Conservation (phyloP, 1,140 invertebrate species). For the Plodia interpunctella region DNA sequence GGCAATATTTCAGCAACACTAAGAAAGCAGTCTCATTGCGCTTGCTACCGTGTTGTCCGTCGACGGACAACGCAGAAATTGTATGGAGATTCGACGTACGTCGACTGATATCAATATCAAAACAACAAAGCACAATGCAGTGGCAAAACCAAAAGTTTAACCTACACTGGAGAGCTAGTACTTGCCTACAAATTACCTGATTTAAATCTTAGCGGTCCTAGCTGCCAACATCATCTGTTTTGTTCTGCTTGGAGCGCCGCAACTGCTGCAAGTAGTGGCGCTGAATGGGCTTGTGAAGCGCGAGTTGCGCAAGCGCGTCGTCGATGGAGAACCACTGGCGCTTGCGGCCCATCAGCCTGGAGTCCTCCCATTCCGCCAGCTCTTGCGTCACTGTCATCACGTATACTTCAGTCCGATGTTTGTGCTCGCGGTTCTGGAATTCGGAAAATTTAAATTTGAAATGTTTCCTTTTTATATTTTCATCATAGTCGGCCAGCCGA, state of each 20-base stretch:
- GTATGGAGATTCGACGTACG: too few species aligned
- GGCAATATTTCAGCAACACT: too few species aligned
- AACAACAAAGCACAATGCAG: neutral
- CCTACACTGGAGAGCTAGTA: too few species aligned
- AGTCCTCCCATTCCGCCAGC: conserved; percentile 96
- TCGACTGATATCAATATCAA: too few species aligned
- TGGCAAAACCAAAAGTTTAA: too few species aligned
- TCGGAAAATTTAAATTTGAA: too few species aligned
- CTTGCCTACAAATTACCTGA: too few species aligned
- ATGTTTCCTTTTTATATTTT: too few species aligned
- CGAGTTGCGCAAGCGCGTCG: conserved; percentile 90
- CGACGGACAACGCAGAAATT: too few species aligned
- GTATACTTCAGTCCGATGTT: conserved; percentile 95
- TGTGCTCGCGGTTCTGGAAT: conserved; percentile 91
- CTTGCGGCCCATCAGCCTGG: conserved; percentile 90
- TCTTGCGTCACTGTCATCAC: conserved; percentile 94
- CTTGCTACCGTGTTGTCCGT: too few species aligned
- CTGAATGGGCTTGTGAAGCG: conserved; percentile 93
- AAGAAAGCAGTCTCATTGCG: too few species aligned
- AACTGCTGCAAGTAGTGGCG: conserved; percentile 88
- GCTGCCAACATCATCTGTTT: conserved; percentile 55
- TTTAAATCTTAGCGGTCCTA: conserved; percentile 29
- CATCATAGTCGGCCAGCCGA: too few species aligned
- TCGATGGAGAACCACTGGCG: conserved; percentile 94
- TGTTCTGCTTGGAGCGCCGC: conserved; percentile 77